Conservation (phyloP, 2,888 invertebrate species). For the Morinoia aosen region DNA sequence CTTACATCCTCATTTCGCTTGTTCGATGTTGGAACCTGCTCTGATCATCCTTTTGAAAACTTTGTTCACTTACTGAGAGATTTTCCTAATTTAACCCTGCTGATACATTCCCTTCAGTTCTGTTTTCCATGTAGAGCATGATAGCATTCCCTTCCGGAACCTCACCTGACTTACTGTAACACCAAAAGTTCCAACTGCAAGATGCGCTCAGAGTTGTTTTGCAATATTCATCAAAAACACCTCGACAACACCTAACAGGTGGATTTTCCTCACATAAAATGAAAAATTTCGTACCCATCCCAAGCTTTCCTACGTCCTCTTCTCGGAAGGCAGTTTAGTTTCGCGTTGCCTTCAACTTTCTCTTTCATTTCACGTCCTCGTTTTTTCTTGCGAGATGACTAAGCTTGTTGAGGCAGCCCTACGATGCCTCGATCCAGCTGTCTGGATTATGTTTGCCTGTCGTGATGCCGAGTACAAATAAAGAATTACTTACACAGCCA, state of each 20-base stretch:
- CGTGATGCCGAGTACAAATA: slow-evolving; percentile 35
- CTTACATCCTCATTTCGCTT: too few species aligned
- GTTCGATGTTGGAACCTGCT: too few species aligned
- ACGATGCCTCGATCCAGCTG: background rate
- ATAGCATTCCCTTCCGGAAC: too few species aligned
- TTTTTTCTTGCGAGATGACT: slow-evolving; percentile 12
- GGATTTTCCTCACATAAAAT: background rate
- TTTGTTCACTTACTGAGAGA: too few species aligned
- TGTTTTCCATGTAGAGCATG: too few species aligned
- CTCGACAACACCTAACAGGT: background rate
- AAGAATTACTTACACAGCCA: slow-evolving; percentile 40
- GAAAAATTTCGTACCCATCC: background rate
- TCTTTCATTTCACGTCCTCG: slow-evolving; percentile 15
- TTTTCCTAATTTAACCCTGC: too few species aligned
- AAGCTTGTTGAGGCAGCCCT: background rate
- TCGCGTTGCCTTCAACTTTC: slow-evolving; percentile 1
- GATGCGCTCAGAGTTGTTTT: background rate
- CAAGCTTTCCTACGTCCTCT: background rate
- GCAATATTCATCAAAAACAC: background rate
- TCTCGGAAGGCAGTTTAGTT: slow-evolving; percentile 23
- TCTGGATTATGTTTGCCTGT: slow-evolving; percentile 13
- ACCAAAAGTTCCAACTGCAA: too few species aligned
- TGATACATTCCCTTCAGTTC: too few species aligned
- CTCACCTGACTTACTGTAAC: too few species aligned
- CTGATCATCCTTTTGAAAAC: too few species aligned